Base-by-base conservation (phyloP, 2,113 vertebrate species). In the Rhinoptilus africanus region DNA sequence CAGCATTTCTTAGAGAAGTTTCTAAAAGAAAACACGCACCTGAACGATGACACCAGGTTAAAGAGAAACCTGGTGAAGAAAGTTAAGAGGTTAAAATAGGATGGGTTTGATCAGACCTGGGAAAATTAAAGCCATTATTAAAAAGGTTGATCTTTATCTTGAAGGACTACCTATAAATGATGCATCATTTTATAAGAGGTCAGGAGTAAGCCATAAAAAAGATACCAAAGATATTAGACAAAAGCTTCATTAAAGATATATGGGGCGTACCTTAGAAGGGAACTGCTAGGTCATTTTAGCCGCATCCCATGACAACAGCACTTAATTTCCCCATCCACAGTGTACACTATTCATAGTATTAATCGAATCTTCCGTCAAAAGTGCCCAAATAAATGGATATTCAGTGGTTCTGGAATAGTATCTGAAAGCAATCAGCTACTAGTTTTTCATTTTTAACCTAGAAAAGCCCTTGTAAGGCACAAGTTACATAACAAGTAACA, bases 381-480 rank as follows among this genome's bases (percentile, higher is more conserved):
- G 57, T 81, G 34, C 47, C 88, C 59, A 91, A 89, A 90, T 63
- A 85, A 86, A 88, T 62, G 76, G 35, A 39, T 4, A 9, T 21
- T 85, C 48, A 14, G 34, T 75, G 30, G 19, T 48, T 64, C 60
- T 87, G 39, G 37, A 89, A 84, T 17, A 62, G 47, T 13, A 67
- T 17, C 60, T 88, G 91, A 92, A 95, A 92, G 79, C 53, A 92
- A 93, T 94, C 63, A 79, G 23, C 51, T 91, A 67, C 20, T 34
- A 56, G 56, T n/a, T 72, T 47, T 89, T 56, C 2, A 1, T 35
- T 84, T 83, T 91, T 89, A 84, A 81, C 80, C 80, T 91, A 82
- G 68, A 85, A 93, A 94, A 87, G 57, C 57, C 83, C 92, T 89
- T 93, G 78, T 26, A 68, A 85, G 53, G 62, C 66, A 90, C 51